Conservation (phyloP, 2,797 vertebrate genomes). For the Neomorphus geoffroyi region DNA sequence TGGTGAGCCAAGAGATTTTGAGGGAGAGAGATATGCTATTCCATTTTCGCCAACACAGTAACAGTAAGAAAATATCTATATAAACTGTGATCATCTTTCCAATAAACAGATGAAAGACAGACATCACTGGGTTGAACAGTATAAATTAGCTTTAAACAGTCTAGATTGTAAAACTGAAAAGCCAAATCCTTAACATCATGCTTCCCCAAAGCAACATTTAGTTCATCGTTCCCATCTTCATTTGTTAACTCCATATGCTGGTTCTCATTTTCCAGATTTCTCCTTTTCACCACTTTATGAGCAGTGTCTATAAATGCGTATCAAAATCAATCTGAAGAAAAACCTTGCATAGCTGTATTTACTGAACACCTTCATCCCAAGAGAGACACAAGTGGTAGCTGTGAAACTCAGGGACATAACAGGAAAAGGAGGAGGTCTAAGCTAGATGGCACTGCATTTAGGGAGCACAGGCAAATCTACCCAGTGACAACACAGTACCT, state of each 20-base stretch:
- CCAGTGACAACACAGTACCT: accelerated
- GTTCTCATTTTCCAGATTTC: neutral
- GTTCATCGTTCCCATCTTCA: neutral
- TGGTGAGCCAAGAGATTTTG: neutral
- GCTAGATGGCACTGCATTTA: neutral
- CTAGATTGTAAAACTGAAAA: constrained; percentile 35
- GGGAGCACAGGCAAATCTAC: neutral
- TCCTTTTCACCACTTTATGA: neutral
- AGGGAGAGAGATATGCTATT: neutral
- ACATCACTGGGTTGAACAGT: neutral
- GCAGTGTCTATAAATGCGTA: accelerated
- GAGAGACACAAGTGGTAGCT: neutral
- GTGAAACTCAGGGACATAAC: accelerated
- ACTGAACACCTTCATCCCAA: neutral
- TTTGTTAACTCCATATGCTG: constrained; percentile 28
- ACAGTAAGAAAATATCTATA: neutral
- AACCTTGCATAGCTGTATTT: neutral
- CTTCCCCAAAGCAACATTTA: constrained; percentile 4
- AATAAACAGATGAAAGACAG: neutral
- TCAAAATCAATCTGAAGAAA: neutral
- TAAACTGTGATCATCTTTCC: neutral
- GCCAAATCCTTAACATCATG: constrained; percentile 21
- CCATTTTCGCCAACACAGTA: neutral
- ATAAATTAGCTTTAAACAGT: constrained; percentile 16
- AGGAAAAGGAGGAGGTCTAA: neutral